These are phyloP conservation scores for Hapalemur alaotrensis DNA, from an alignment of 2,797 vertebrate genomes.

Conservation along the genomic window DNA sequence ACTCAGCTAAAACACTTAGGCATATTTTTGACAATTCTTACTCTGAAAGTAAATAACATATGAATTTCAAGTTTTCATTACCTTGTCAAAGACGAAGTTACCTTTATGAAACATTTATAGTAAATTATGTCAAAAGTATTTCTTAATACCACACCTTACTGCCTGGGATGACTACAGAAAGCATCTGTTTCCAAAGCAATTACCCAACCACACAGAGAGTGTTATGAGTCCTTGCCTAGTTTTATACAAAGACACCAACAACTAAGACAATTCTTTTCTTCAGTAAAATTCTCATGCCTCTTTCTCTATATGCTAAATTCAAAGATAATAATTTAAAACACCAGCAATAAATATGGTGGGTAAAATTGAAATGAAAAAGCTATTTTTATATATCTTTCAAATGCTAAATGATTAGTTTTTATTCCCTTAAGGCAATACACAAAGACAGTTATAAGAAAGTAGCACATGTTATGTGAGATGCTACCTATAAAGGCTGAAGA, in stretches of 20 bases:
- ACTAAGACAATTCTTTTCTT: background rate
- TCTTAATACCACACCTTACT: background rate
- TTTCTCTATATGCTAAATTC: background rate
- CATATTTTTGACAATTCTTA: background rate
- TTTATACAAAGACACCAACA: background rate
- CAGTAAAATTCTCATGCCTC: background rate
- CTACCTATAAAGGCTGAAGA: background rate
- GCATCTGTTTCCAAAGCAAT: background rate
- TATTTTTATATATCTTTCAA: background rate
- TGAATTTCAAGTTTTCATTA: background rate
- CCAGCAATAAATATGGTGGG: background rate
- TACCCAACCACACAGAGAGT: background rate
- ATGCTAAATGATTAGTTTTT: background rate
- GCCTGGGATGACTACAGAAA: background rate
- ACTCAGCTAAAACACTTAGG: background rate
- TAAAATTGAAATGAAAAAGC: background rate
- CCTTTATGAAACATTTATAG: conserved; percentile 40
- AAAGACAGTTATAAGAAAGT: background rate
- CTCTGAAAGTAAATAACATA: background rate
- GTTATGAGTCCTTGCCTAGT: background rate
- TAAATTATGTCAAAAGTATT: background rate
- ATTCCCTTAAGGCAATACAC: background rate
- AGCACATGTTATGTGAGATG: background rate
- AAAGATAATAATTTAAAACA: background rate
- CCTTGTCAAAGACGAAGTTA: background rate